Conservation (phyloP, 2,888 invertebrate species). For the Quadroppia sp. region DNA sequence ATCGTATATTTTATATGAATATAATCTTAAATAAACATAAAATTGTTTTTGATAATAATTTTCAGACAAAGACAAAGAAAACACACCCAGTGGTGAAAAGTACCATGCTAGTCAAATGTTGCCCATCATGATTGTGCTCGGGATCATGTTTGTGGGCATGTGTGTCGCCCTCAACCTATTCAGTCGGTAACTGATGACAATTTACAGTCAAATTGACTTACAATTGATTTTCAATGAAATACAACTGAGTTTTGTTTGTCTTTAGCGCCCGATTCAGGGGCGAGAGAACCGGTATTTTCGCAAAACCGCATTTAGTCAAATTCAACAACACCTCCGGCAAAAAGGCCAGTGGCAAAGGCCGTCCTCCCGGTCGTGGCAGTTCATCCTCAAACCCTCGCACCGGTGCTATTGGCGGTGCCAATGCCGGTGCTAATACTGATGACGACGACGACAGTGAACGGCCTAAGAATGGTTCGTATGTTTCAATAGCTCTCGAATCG, state of each 20-base stretch:
- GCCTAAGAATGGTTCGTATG: conserved; percentile 1
- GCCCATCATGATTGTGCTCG: conserved; percentile 42
- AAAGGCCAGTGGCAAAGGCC: not conserved
- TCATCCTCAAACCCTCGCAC: no score
- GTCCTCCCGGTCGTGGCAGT: conserved; percentile 6
- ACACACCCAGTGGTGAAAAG: no score
- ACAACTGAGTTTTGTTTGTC: not conserved
- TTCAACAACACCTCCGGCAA: conserved; percentile 2
- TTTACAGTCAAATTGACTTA: not conserved
- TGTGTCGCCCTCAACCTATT: conserved; percentile 42
- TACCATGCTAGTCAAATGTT: conserved; percentile 32
- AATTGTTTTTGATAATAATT: no score
- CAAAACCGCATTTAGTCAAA: conserved; percentile 38
- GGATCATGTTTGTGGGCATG: conserved; percentile 43
- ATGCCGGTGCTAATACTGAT: not conserved
- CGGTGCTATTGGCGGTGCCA: no score
- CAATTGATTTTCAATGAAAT: not conserved
- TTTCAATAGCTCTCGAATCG: conserved; percentile 19
- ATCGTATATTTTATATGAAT: no score
- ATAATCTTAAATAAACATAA: no score
- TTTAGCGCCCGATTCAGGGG: conserved; percentile 39
- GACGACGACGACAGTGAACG: not conserved
- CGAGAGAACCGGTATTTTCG: conserved; percentile 25
- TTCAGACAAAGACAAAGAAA: no score
- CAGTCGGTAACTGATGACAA: conserved; percentile 39